Evolutionary conservation across 2,888 invertebrate genomes (phyloP).

Genomic region (Osmoderma eremita): DNA sequence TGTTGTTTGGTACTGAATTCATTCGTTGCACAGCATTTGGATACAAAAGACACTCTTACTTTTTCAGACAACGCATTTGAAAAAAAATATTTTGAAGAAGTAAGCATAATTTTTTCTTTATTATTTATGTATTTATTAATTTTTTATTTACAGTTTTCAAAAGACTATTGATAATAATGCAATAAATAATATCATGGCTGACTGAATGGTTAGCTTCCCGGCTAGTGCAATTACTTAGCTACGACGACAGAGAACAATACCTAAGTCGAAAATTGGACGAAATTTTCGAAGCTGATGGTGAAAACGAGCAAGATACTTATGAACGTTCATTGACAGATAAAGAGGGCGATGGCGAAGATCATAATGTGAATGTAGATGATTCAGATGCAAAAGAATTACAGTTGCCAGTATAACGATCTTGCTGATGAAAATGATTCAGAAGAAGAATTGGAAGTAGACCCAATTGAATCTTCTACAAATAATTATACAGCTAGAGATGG

Average conservation of each 20-base stretch:
- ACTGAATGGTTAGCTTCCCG: constrained; percentile 3
- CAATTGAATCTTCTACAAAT: not conserved
- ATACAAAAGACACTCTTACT: no score
- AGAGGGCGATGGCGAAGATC: not conserved
- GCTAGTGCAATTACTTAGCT: constrained; percentile 3
- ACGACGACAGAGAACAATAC: not conserved
- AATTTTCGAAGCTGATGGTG: constrained; percentile 4
- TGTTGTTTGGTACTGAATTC: not conserved
- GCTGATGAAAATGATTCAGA: no score
- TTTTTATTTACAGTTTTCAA: not conserved
- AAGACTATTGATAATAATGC: not conserved
- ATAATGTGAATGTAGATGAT: not conserved
- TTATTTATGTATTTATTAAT: constrained; percentile 55
- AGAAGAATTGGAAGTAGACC: not conserved
- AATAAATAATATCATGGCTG: not conserved
- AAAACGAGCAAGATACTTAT: not conserved
- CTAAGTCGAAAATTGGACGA: not conserved
- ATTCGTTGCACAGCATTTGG: constrained; percentile 40
- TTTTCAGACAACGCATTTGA: not conserved
- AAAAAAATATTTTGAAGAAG: not conserved
- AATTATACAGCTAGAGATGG: constrained; percentile 1
- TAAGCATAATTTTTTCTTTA: not conserved
- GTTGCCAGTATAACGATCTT: no score
- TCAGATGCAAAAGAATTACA: not conserved
- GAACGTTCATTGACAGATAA: not conserved